A percentile compares a stretch with the other conserved stretches of the same genome.
These are phyloP conservation scores for Bettongia penicillata DNA, from an alignment of 2,113 vertebrate species.

Conservation along the genomic window DNA sequence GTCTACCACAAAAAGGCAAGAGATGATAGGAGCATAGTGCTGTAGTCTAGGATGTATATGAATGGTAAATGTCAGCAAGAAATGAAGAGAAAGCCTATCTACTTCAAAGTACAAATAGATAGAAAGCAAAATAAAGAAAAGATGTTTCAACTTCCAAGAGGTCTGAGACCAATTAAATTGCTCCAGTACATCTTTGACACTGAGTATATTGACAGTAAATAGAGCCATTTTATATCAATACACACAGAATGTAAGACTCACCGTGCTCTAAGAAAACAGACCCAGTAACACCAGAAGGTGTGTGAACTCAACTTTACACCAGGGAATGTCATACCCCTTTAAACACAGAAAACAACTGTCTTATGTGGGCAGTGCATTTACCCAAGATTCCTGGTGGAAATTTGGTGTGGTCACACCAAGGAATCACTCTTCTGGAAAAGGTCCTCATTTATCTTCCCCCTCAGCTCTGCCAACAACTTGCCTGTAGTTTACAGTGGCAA, in stretches of 20 bases:
- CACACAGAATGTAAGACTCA: not conserved
- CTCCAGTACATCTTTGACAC: slow-evolving; percentile 44
- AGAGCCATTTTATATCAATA: not conserved
- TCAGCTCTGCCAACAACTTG: not conserved
- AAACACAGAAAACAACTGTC: slow-evolving; percentile 42
- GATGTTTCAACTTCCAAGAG: not conserved
- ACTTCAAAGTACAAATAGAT: slow-evolving; percentile 6
- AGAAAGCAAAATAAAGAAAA: slow-evolving; percentile 33
- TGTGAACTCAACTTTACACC: slow-evolving; percentile 17
- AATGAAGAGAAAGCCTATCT: not conserved
- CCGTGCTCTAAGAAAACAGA: slow-evolving; percentile 7
- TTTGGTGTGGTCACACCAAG: not conserved
- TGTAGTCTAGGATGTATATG: slow-evolving; percentile 1
- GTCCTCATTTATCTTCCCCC: not conserved
- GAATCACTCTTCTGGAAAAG: slow-evolving; percentile 18
- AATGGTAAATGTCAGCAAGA: slow-evolving; percentile 34
- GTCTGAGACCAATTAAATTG: not conserved
- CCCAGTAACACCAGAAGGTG: not conserved
- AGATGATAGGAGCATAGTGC: not conserved
- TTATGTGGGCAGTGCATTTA: slow-evolving; percentile 42
- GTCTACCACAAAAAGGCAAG: not conserved
- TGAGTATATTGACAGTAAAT: slow-evolving; percentile 31
- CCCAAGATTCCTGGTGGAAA: slow-evolving; percentile 24
- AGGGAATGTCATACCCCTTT: slow-evolving; percentile 17
- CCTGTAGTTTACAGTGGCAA: slow-evolving; percentile 7